Evolutionary conservation across 2,797 vertebrate species (phyloP).

Genomic region (Galagoides demidoff): DNA sequence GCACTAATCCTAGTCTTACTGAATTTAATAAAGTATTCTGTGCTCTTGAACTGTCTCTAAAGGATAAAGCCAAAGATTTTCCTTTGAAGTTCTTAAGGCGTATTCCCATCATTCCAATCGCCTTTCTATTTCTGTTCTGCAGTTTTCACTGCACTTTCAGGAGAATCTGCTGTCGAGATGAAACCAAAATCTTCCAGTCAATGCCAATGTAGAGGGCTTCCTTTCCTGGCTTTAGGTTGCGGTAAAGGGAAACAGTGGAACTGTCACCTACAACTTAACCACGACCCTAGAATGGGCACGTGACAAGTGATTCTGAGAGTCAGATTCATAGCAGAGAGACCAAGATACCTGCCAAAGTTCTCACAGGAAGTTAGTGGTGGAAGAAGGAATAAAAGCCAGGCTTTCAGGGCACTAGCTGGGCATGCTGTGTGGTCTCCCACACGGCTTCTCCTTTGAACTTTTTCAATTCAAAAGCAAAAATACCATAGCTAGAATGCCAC

Average conservation of each 20-base stretch:
- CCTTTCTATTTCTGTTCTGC: slow-evolving; percentile 51
- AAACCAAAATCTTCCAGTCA: slow-evolving; percentile 29
- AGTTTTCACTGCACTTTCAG: slow-evolving; percentile 16
- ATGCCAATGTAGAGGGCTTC: not conserved
- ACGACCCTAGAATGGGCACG: slow-evolving; percentile 14
- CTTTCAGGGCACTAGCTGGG: slow-evolving; percentile 51
- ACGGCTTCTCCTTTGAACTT: slow-evolving; percentile 70
- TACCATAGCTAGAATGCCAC: slow-evolving; percentile 69
- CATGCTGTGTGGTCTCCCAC: slow-evolving; percentile 81
- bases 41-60: slow-evolving; percentile 11
- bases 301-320: slow-evolving; percentile 65
- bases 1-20: not conserved
- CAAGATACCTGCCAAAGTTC: slow-evolving; percentile 72
- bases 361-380: slow-evolving; percentile 76
- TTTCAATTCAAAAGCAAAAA: slow-evolving; percentile 74
- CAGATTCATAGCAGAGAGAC: slow-evolving; percentile 60
- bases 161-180: slow-evolving; percentile 11
- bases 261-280: slow-evolving; percentile 44
- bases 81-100: slow-evolving; percentile 59
- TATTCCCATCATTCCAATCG: slow-evolving; percentile 21
- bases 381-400: slow-evolving; percentile 66
- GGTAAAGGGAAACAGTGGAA: slow-evolving; percentile 47
- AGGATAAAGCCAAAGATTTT: slow-evolving; percentile 52
- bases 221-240: not conserved
- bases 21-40: slow-evolving; percentile 52